Conservation (phyloP, 1,140 invertebrate genomes). For the Halesus radiatus region DNA sequence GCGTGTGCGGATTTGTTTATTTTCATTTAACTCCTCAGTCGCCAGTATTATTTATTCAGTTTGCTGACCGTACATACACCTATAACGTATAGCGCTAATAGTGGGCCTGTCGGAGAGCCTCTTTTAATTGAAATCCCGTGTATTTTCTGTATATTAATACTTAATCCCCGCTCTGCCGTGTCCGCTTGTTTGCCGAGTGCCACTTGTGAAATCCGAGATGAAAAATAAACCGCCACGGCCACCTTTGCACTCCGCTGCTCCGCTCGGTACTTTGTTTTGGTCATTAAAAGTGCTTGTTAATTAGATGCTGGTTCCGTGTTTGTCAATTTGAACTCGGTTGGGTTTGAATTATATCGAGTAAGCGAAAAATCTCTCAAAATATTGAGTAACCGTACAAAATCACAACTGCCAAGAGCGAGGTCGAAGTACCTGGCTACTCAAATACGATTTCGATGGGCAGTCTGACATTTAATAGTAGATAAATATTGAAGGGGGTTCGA, state of each 20-base stretch:
- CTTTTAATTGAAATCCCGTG: constrained; percentile 55
- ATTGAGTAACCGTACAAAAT: no score
- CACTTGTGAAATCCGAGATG: constrained; percentile 28
- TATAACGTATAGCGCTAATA: neutral
- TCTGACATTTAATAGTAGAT: no score
- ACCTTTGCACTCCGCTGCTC: neutral
- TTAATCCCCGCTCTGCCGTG: neutral
- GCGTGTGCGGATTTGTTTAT: constrained; percentile 39
- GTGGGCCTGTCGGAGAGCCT: neutral
- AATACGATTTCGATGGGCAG: no score
- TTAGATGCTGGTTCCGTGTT: no score
- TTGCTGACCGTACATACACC: neutral
- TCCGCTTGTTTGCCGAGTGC: constrained; percentile 51
- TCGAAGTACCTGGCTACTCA: no score
- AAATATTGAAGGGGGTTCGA: no score
- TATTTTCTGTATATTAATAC: constrained; percentile 30
- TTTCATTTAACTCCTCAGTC: constrained; percentile 3
- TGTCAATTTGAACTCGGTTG: no score
- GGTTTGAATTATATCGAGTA: no score
- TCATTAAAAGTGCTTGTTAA: no score
- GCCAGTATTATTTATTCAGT: neutral
- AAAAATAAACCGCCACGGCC: constrained; percentile 1
- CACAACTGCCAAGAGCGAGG: no score
- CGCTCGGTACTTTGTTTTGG: no score
- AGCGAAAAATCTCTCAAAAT: no score